Evolutionary conservation across 2,797 vertebrate genomes (phyloP).

Genomic region (Sylvia borin): DNA sequence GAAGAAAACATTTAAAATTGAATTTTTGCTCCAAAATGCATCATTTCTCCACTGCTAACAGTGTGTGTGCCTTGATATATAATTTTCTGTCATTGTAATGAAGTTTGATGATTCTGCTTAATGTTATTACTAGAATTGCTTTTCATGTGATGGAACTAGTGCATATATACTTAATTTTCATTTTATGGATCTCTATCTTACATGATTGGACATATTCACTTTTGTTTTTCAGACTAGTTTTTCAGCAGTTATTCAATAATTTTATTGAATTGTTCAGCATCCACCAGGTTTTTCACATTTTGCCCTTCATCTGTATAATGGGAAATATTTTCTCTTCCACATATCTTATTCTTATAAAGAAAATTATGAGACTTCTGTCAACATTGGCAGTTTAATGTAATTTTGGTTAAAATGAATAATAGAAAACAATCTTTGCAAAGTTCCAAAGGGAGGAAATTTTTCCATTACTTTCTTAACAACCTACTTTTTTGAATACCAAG

Average conservation of each 20-base stretch:
- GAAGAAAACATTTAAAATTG: background rate
- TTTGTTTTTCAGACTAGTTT: slow-evolving; percentile 1
- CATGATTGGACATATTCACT: background rate
- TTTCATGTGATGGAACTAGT: background rate
- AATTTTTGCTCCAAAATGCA: background rate
- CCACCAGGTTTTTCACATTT: background rate
- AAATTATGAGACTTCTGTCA: background rate
- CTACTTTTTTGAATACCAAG: background rate
- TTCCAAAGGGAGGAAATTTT: background rate
- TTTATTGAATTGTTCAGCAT: background rate
- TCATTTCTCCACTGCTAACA: background rate
- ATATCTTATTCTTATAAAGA: background rate
- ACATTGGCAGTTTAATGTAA: background rate
- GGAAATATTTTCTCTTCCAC: background rate
- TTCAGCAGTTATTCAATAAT: background rate
- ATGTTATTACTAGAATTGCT: background rate
- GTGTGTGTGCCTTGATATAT: background rate
- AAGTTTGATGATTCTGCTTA: slow-evolving; percentile 24
- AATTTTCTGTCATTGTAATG: background rate
- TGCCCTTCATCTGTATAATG: background rate
- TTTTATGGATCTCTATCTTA: background rate
- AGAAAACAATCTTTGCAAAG: background rate
- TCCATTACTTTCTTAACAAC: background rate
- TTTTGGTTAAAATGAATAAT: background rate
- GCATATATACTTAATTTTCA: background rate